These are phyloP conservation scores for Plectropomus leopardus DNA, from an alignment of 2,113 vertebrate species.

Conservation along the genomic window DNA sequence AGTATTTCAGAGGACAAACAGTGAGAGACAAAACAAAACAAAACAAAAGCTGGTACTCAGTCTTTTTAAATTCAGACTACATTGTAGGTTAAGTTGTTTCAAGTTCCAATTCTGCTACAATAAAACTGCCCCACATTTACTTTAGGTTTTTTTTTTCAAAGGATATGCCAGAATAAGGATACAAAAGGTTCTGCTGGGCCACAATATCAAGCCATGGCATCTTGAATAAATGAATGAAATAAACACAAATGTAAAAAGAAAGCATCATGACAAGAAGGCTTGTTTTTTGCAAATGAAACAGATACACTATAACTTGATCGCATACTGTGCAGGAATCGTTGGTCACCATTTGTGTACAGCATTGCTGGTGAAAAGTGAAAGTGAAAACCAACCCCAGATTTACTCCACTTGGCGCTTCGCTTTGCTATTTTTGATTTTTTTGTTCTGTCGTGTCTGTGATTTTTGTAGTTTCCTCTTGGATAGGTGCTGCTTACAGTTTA, in stretches of 20 bases:
- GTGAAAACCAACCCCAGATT: no score
- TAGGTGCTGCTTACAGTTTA: no score
- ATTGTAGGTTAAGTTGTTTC: constrained; percentile 14
- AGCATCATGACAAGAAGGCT: constrained; percentile 49
- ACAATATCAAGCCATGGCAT: constrained; percentile 81
- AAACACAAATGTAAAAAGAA: constrained; percentile 64
- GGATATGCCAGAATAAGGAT: constrained; percentile 87
- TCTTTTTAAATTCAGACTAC: constrained; percentile 29
- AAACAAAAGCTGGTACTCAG: neutral
- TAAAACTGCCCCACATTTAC: constrained; percentile 17
- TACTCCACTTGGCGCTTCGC: no score
- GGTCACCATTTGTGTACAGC: no score
- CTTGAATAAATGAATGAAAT: constrained; percentile 85
- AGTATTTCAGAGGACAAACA: neutral
- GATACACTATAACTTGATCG: neutral
- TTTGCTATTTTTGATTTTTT: no score
- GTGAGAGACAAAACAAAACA: neutral
- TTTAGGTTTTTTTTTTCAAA: constrained; percentile 68
- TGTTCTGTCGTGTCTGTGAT: no score
- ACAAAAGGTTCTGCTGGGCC: constrained; percentile 81
- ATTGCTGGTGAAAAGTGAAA: no score
- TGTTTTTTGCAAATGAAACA: constrained; percentile 6
- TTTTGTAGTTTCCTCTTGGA: no score
- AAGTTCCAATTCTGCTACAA: constrained; percentile 21
- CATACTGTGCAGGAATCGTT: no score